phyloP scores from a whole-genome alignment of 2,113 vertebrate genomes.

The Coptodon bakossiorum region DNA sequence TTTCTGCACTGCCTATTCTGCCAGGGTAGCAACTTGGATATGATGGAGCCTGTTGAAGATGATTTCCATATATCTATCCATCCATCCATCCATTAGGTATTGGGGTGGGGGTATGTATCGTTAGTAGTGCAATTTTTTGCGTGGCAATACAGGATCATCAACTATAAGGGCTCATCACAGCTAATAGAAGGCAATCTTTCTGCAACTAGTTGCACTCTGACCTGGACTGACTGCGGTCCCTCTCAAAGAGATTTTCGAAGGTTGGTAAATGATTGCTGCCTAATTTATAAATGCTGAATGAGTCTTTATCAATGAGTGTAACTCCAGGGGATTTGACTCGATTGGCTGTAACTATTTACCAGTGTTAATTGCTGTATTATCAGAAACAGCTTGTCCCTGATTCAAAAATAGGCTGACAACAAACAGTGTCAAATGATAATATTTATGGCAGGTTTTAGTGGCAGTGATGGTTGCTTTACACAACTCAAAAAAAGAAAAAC shows the following conservation, averaged over 20 bases:
- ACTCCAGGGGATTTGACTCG: background rate
- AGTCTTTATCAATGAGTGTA: background rate
- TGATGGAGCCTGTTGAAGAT: background rate
- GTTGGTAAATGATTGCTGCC: background rate
- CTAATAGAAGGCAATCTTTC: background rate
- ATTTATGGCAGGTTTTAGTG: background rate
- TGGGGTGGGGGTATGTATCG: background rate
- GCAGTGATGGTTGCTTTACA: background rate
- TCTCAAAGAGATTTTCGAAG: background rate
- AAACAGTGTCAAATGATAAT: background rate
- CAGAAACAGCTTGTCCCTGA: background rate
- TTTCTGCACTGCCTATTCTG: background rate
- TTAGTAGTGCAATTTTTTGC: background rate
- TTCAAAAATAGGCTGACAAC: background rate
- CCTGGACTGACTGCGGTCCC: background rate
- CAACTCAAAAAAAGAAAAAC: background rate
- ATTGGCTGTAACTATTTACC: background rate
- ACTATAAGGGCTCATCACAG: background rate
- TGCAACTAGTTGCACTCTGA: background rate
- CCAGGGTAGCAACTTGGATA: background rate
- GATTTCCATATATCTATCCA: background rate
- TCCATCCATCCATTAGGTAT: background rate
- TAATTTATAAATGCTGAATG: background rate
- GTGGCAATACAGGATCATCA: background rate
- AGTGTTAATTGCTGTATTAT: background rate